phyloP scores from a whole-genome alignment of 2,113 vertebrate genomes.

The Podarcis muralis region DNA sequence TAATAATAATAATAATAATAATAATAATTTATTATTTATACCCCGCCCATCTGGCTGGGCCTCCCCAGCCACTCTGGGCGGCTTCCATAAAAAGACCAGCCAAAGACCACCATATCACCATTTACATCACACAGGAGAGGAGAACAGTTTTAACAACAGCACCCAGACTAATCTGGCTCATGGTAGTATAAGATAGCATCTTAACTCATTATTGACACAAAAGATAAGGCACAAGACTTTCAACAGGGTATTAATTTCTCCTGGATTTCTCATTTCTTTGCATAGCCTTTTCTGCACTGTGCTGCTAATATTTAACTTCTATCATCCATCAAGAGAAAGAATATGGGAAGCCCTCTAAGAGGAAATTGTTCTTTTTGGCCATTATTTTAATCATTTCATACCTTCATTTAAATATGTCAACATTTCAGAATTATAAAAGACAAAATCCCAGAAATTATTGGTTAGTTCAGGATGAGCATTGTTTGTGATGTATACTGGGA shows the following conservation, averaged over 20 bases:
- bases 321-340: slow-evolving; percentile 14
- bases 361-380: slow-evolving; percentile 31
- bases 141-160: background rate
- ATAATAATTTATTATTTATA: too few species aligned
- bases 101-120: background rate
- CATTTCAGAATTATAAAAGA: slow-evolving; percentile 17
- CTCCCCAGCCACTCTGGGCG: too few species aligned
- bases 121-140: fast-evolving
- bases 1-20: too few species aligned
- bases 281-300: background rate
- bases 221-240: slow-evolving; percentile 29
- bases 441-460: slow-evolving; percentile 25
- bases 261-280: slow-evolving; percentile 7
- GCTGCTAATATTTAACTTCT: slow-evolving; percentile 26
- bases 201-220: slow-evolving; percentile 42
- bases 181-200: background rate
- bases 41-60: too few species aligned
- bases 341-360: slow-evolving; percentile 7
- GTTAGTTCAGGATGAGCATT: slow-evolving; percentile 32
- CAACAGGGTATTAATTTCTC: background rate
- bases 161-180: background rate
- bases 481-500: background rate
- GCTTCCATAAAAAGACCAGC: too few species aligned
- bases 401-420: slow-evolving; percentile 6
- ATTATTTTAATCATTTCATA: slow-evolving; percentile 38